A percentile compares a stretch with the other conserved stretches of the same genome.
Conservation (phyloP, 2,888 invertebrate genomes). For the Agonopterix heracliana region DNA sequence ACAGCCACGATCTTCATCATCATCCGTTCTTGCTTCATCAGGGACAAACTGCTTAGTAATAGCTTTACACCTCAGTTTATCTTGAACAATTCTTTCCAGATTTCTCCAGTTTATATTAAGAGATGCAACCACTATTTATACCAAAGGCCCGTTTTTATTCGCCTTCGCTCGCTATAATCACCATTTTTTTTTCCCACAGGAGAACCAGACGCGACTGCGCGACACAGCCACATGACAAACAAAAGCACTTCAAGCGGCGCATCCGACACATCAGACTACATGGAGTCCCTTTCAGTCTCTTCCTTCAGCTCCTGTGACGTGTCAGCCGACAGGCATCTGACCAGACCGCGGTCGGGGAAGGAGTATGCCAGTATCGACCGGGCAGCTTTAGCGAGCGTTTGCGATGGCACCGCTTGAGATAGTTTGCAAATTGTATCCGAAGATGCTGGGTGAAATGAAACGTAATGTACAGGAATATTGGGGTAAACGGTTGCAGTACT, state of each 20-base stretch:
- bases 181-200: slow-evolving; percentile 33
- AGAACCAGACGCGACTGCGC: slow-evolving; percentile 64
- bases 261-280: slow-evolving; percentile 85
- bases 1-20: too few species aligned
- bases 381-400: slow-evolving; percentile 39
- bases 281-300: slow-evolving; percentile 82
- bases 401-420: slow-evolving; percentile 13
- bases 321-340: slow-evolving; percentile 65
- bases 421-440: neutral
- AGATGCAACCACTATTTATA: too few species aligned
- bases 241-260: slow-evolving; percentile 81
- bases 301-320: slow-evolving; percentile 81
- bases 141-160: too few species aligned
- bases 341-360: slow-evolving; percentile 61
- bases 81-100: too few species aligned
- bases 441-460: too few species aligned
- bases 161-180: too few species aligned
- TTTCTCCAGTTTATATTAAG: too few species aligned
- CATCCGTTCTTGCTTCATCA: too few species aligned
- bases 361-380: slow-evolving; percentile 65
- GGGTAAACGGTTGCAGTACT: too few species aligned
- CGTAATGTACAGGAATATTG: too few species aligned
- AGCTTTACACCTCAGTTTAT: too few species aligned
- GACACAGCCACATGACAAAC: slow-evolving; percentile 75
- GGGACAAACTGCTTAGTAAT: too few species aligned